Evolutionary conservation across 2,888 invertebrate genomes (phyloP), one percentile per base, ranked within the genome.

Genomic region (Scelioninae gen. 1): DNA sequence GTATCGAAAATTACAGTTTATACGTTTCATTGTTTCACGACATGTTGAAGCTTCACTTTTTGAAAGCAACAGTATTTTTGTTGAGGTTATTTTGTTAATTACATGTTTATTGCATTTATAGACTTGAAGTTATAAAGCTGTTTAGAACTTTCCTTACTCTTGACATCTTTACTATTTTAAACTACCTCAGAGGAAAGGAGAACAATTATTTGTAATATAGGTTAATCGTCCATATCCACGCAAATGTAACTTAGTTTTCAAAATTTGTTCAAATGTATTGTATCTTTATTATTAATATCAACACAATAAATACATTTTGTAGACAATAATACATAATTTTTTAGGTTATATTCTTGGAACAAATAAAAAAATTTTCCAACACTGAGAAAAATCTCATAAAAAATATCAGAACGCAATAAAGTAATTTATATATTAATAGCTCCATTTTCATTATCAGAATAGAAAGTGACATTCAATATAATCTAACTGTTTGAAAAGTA

Each of bases 151-250:
- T 63, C 63, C 49, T 63, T 47, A 63, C 49, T 63, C 63, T 63
- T 62, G 62, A 62, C 62, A 62, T 62, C 45, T 47, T 62, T 62
- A 62, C 62, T 62, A 62, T 62, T 62, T 62, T 45, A 62, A 45
- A 62, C 62, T 15, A 11, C 15, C 16, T 45, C 29, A 43, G 62
- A 45, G 62, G 45, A 62, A 62, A 62, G 45, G 13, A 65, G 65
- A 65, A 38, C 65, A 51, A 53, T 65, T 65, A 65, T 65, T 65
- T 40, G 40, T 63, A 63, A 65, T 53, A 53, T 38, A 65, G 65
- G 65, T 34, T 65, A 65, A 65, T 65, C 63, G 49, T 15, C 9
- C 9, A 62, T 63, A 49, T 49, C 13, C 38, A 29, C 31, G 15
- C 32, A 47, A 34, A 49, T 16, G 34, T 63, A 49, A 16, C 16